Evolutionary conservation across 1,140 invertebrate genomes (phyloP), one percentile per base, ranked within the genome.

Genomic region (Papilio glaucus): DNA sequence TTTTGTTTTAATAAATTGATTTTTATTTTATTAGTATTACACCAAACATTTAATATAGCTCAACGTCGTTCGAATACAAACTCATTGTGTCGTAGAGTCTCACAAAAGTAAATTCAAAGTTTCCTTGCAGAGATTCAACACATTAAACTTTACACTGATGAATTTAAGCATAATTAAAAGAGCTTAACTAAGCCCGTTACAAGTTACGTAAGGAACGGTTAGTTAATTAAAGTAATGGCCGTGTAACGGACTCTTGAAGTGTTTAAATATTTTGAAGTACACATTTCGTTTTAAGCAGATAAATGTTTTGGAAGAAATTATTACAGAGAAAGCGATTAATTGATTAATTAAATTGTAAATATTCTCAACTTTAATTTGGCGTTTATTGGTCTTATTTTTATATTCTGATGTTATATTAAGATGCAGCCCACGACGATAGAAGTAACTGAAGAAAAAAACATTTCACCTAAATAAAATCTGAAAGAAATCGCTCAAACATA

Each of bases 211-310:
- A 65, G 60, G 77, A 77, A 81, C 81, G 76, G 81, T 85, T 84
- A 84, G 76, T 74, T 75, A 85, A 84, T 84, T 84, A 84, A 80
- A 75, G 68, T 82, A 85, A 82, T 83, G 80, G 76, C 77, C 71
- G 67, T 78, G 53, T 77, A 77, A 74, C 73, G 73, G 24, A 57
- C 49, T 49, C 15, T 9, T 53, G 49, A 12, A 53, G 10, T 57
- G 10, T 26, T 57, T 57, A 57, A 57, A 57, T 26, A 24, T 57
- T 57, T 57, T 57, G 21, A 57, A 9, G 21, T 57, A 26, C n/a
- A n/a, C n/a, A n/a, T 18, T 24, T 57, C 10, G 21, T 57, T 24
- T 10, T 57, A 24, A 33, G 29, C 2, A 33, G 29, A 33, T 33
- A 33, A 33, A 26, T 10, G 49, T 26, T 57, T 57, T 57, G 10